Conservation (phyloP, 2,113 vertebrate genomes). For the Aythya baeri region DNA sequence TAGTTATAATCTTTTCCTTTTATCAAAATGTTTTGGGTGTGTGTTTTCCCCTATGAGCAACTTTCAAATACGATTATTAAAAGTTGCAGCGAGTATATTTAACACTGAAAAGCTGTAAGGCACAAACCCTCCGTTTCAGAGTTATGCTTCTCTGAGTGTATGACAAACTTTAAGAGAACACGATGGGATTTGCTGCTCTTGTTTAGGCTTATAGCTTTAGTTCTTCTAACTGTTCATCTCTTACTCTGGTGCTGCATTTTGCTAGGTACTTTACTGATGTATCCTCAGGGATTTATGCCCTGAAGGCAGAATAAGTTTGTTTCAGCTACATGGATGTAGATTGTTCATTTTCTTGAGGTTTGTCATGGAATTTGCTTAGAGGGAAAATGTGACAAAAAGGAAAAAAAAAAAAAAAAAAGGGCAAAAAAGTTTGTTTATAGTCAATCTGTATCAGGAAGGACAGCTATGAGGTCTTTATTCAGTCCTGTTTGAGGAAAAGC, state of each 20-base stretch:
- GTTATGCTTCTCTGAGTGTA: slow-evolving; percentile 6
- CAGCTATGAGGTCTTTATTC: background rate
- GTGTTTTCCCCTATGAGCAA: background rate
- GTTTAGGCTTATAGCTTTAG: background rate
- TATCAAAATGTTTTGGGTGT: background rate
- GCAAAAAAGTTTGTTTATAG: background rate
- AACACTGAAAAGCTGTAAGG: background rate
- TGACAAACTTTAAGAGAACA: background rate
- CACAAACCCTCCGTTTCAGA: background rate
- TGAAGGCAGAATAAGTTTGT: background rate
- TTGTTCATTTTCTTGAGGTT: background rate
- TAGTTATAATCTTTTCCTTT: background rate
- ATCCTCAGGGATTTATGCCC: background rate
- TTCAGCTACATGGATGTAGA: background rate
- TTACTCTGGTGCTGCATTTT: background rate
- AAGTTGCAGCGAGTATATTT: background rate
- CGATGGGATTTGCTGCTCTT: background rate
- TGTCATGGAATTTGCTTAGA: background rate
- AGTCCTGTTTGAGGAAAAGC: background rate
- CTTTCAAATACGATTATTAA: slow-evolving; percentile 20
- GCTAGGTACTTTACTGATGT: background rate
- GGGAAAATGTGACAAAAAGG: background rate
- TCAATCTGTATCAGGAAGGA: background rate
- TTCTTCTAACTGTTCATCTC: background rate
- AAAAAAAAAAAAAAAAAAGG: background rate